Conservation (phyloP, 2,113 vertebrate species). For the Gorilla gorilla region DNA sequence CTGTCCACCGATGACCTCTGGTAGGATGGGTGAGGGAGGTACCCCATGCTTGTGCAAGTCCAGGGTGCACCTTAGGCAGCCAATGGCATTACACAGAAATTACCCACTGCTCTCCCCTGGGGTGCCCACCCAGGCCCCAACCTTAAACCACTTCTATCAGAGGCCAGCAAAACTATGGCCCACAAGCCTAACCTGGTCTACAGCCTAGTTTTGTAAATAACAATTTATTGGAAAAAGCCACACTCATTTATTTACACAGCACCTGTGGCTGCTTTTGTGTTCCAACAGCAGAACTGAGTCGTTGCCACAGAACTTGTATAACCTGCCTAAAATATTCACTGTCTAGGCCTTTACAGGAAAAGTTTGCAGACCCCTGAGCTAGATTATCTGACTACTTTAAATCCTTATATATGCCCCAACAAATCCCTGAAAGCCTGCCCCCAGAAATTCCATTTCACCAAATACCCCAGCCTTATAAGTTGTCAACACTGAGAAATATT, state of each 20-base stretch:
- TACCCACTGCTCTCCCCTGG: not conserved
- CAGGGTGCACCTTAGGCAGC: not conserved
- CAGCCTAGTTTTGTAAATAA: not conserved
- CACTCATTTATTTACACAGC: fast-evolving
- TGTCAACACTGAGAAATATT: not conserved
- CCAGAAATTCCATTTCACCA: not conserved
- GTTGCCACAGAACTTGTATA: not conserved
- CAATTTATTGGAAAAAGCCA: not conserved
- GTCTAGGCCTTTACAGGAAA: not conserved
- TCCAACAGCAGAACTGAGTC: not conserved
- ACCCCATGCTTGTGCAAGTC: not conserved
- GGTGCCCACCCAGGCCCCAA: not conserved
- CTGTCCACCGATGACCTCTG: not conserved
- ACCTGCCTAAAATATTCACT: not conserved
- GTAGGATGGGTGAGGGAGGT: too few species aligned
- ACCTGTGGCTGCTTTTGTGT: not conserved
- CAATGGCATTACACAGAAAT: not conserved
- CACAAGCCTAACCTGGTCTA: not conserved
- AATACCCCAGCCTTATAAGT: not conserved
- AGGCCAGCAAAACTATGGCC: not conserved
- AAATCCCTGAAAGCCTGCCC: not conserved
- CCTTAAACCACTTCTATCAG: not conserved
- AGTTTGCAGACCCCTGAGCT: not conserved
- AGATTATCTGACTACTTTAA: not conserved
- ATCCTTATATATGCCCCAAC: not conserved